Evolutionary conservation across 2,113 vertebrate genomes (phyloP).

Genomic region (Corythornis vintsioides): DNA sequence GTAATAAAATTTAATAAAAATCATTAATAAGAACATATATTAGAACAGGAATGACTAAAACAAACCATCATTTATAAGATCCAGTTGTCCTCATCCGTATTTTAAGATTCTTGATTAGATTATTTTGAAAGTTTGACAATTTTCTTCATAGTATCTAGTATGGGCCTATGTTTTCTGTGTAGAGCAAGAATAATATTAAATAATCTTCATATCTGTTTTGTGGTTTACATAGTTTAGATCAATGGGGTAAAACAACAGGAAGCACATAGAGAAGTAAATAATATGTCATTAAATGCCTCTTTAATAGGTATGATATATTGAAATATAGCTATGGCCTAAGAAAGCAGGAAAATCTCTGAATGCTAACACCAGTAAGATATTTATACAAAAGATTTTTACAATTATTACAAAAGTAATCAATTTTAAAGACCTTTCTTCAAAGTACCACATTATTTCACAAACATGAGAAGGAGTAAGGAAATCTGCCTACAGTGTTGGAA

Average conservation of each 20-base stretch:
- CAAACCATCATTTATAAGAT: not conserved
- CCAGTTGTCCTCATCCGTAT: not conserved
- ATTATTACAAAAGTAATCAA: not conserved
- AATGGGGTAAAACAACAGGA: not conserved
- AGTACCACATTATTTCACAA: not conserved
- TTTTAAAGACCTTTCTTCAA: not conserved
- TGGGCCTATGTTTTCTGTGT: not conserved
- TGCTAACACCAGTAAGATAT: not conserved
- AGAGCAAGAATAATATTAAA: not conserved
- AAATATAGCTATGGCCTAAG: not conserved
- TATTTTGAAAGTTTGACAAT: not conserved
- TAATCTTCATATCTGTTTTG: not conserved
- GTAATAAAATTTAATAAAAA: not conserved
- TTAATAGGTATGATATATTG: not conserved
- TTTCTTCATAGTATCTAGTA: not conserved
- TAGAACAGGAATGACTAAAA: not conserved
- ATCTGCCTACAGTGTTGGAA: conserved; percentile 12
- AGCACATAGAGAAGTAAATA: not conserved
- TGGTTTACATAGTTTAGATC: not conserved
- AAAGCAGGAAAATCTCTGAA: not conserved
- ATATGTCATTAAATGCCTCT: not conserved
- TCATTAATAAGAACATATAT: not conserved
- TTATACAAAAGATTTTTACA: not conserved
- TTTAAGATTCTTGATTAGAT: not conserved
- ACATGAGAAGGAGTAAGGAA: not conserved